Conservation (phyloP, 2,888 invertebrate species). For the Acronicta leporina region DNA sequence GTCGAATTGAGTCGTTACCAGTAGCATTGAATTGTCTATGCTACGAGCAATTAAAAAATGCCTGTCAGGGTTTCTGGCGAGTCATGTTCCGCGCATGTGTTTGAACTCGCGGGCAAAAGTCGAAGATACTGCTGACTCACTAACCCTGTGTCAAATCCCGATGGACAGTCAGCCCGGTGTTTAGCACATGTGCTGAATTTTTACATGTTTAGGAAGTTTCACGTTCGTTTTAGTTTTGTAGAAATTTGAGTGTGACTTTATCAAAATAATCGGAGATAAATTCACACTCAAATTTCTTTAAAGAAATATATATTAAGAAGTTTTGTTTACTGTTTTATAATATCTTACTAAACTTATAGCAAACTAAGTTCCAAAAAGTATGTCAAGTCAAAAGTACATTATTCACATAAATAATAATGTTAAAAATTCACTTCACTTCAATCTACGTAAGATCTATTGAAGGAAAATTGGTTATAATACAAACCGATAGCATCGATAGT, state of each 20-base stretch:
- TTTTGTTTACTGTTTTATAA: no score
- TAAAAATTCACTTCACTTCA: slow-evolving; percentile 10
- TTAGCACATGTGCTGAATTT: slow-evolving; percentile 75
- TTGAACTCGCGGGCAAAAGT: slow-evolving; percentile 65
- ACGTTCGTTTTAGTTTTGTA: slow-evolving; percentile 20
- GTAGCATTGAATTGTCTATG: slow-evolving; percentile 73
- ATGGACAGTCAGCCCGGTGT: slow-evolving; percentile 79
- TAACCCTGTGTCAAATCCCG: slow-evolving; percentile 85
- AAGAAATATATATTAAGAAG: no score
- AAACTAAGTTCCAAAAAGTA: neutral
- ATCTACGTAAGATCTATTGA: slow-evolving; percentile 23
- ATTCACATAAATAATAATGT: slow-evolving; percentile 17
- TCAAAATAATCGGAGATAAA: no score
- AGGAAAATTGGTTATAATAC: slow-evolving; percentile 41
- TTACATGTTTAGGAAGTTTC: slow-evolving; percentile 25
- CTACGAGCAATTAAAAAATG: slow-evolving; percentile 83
- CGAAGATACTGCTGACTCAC: slow-evolving; percentile 77
- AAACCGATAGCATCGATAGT: slow-evolving; percentile 48
- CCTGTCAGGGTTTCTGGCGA: slow-evolving; percentile 75
- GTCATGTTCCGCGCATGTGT: slow-evolving; percentile 82
- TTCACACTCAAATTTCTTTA: no score
- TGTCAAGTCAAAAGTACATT: neutral
- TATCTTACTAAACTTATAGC: no score
- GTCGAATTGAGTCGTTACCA: slow-evolving; percentile 54
- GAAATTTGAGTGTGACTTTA: slow-evolving; percentile 4